Base-by-base conservation (phyloP, 1,140 invertebrate genomes). In the Bombus consobrinus region DNA sequence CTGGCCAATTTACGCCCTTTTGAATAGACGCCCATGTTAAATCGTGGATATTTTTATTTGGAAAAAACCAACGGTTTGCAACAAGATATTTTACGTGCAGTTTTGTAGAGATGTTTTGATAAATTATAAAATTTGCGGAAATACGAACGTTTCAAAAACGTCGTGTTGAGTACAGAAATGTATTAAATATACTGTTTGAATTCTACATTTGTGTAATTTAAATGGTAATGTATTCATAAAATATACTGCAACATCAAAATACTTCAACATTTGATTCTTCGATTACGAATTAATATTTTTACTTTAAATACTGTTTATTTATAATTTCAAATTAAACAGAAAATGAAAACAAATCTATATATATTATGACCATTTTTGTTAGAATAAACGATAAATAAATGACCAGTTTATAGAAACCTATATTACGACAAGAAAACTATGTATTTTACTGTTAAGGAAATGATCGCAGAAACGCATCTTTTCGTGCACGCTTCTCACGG, bases 31-130 rank as follows among this genome's bases (percentile, higher is more conserved):
- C n/a, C 18, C 25, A 6, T 25, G 32, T 53, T 47, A n/a, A 68
- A 37, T 34, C 15, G 37, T 1, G 28, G 25, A 39, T 15, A 13
- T 39, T 79, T 76, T 32, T 4, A 79, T 41, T 79, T 79, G n/a
- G 22, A 79, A 37, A 59, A 25, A 12, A 3, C 3, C 34, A 0
- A 13, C 9, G 0, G 0, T 10, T 10, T 9, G 1, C 3, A 12
- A 25, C 5, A 4, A n/a, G 28, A 15, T 8, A n/a, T 32, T 18
- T 66, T 12, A 15, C 5, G n/a, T 6, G 15, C 2, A 18, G 18
- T 68, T 68, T 68, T 18, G 32, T 22, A 34, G 34, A 34, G 8
- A 37, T 10, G 15, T 22, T 68, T 68, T 9, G 64, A 6, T 32
- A 66, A 66, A 53, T 53, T 22, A 53, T 53, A 53, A 53, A 53